Evolutionary conservation across 2,113 vertebrate species (phyloP), one percentile per base, ranked within the genome.

Genomic region (Halichoerus grypus): DNA sequence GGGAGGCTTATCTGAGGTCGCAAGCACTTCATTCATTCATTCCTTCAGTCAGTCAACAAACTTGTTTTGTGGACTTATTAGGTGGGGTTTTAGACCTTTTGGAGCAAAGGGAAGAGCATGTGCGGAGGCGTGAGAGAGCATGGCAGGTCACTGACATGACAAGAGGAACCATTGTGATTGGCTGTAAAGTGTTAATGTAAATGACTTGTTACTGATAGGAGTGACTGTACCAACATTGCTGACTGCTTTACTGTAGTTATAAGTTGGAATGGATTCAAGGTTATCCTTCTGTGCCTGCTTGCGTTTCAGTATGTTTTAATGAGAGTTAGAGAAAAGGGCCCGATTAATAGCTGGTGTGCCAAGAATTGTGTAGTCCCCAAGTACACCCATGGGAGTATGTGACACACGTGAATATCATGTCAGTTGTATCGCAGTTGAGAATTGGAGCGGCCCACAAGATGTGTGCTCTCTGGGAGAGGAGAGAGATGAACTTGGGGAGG

Each of bases 231-330:
- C 74, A 26, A 83, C 42, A 49, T 79, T 97, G n/a, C 89, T 69
- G 57, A 87, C 59, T 86, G 79, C 79, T 93, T 97, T 94, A 42
- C 81, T 94, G 81, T 92, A 87, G 86, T 86, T 96, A 21, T 82
- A 88, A 86, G 28, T 59, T 94, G 39, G 80, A 97, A 39, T 74
- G 26, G 26, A 71, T 84, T 96, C 92, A 89, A 93, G 65, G 28
- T 92, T 96, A 92, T 92, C 21, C 21, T 97, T 82, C 89, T 79
- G 92, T 59, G 36, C 24, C 79, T 74, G 42, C 7, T 92, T 92
- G 46, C 10, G 86, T 95, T 94, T 91, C 61, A 83, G 59, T 96
- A 49, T 79, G 65, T 91, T 84, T 95, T 77, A 90, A 36, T 91
- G 67, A 96, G 53, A 92, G 36, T 77, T 92, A 86, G 28, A 91